Evolutionary conservation across 1,140 invertebrate genomes (phyloP).

Genomic region (Eufriesea mexicana): DNA sequence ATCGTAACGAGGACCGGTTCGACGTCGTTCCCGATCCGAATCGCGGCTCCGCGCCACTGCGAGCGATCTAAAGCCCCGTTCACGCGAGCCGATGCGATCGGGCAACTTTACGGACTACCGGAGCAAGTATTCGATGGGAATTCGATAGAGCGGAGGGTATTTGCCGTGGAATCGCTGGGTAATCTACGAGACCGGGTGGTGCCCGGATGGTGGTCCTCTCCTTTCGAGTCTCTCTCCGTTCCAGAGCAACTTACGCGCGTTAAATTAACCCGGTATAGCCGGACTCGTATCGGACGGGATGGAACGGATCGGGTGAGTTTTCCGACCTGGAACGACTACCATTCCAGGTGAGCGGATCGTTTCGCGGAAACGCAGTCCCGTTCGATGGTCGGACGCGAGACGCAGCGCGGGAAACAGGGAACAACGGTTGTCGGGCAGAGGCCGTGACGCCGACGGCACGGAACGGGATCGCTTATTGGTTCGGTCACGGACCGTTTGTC

Average conservation of each 20-base stretch:
- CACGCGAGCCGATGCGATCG: not conserved
- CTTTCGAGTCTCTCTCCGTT: not conserved
- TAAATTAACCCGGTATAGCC: not conserved
- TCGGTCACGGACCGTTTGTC: slow-evolving; percentile 72
- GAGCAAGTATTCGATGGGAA: not conserved
- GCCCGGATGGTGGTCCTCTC: no score
- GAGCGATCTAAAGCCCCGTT: not conserved
- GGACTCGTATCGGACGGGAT: no score
- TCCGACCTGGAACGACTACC: not conserved
- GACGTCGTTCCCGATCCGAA: not conserved
- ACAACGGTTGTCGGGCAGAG: slow-evolving; percentile 33
- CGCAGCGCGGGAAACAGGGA: slow-evolving; percentile 14
- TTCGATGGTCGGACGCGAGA: not conserved
- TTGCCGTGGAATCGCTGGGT: not conserved
- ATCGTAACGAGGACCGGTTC: slow-evolving; percentile 28
- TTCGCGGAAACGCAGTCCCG: slow-evolving; percentile 4
- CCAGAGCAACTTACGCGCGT: not conserved
- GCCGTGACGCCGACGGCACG: slow-evolving; percentile 40
- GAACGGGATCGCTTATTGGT: slow-evolving; percentile 69
- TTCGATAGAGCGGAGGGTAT: not conserved
- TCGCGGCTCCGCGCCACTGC: not conserved
- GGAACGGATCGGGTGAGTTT: not conserved
- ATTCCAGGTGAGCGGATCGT: not conserved
- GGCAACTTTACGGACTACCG: not conserved
- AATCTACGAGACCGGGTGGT: not conserved